Conservation (phyloP, 2,888 invertebrate species). For the Acronicta aceris region DNA sequence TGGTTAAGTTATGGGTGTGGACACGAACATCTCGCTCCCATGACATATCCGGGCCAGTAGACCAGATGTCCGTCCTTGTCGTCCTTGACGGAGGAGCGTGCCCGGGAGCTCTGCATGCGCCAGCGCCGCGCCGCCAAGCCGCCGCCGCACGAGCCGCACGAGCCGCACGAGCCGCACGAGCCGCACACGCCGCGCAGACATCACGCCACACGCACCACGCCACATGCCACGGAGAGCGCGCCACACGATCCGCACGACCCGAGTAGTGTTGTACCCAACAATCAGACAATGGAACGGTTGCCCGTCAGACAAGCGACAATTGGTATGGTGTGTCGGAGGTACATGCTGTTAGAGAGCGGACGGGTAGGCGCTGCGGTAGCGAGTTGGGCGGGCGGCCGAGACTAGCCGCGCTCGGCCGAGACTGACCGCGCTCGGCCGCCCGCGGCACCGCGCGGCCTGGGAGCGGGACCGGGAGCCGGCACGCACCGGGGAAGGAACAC, state of each 20-base stretch:
- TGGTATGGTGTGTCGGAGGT: slow-evolving; percentile 85
- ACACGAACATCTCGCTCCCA: slow-evolving; percentile 99
- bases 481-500: slow-evolving; percentile 56
- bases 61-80: slow-evolving; percentile 99
- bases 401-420: slow-evolving; percentile 63
- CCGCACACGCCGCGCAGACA: slow-evolving; percentile 52
- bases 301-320: slow-evolving; percentile 90
- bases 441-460: slow-evolving; percentile 60
- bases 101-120: slow-evolving; percentile 93
- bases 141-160: slow-evolving; percentile 59
- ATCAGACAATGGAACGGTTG: slow-evolving; percentile 90
- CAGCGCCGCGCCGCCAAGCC: slow-evolving; percentile 59
- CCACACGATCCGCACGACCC: slow-evolving; percentile 88
- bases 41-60: slow-evolving; percentile 99
- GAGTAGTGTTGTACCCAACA: slow-evolving; percentile 90
- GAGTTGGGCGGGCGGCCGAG: slow-evolving; percentile 68
- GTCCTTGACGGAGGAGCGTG: slow-evolving; percentile 98
- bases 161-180: slow-evolving; percentile 42
- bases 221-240: slow-evolving; percentile 84
- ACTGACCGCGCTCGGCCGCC: slow-evolving; percentile 64
- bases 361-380: slow-evolving; percentile 75
- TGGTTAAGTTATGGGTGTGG: slow-evolving; percentile 89
- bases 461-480: slow-evolving; percentile 55
- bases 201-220: slow-evolving; percentile 67
- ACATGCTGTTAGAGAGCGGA: slow-evolving; percentile 88